These are phyloP conservation scores for Allophyes oxyacanthae DNA, from an alignment of 2,888 invertebrate species.

Conservation along the genomic window DNA sequence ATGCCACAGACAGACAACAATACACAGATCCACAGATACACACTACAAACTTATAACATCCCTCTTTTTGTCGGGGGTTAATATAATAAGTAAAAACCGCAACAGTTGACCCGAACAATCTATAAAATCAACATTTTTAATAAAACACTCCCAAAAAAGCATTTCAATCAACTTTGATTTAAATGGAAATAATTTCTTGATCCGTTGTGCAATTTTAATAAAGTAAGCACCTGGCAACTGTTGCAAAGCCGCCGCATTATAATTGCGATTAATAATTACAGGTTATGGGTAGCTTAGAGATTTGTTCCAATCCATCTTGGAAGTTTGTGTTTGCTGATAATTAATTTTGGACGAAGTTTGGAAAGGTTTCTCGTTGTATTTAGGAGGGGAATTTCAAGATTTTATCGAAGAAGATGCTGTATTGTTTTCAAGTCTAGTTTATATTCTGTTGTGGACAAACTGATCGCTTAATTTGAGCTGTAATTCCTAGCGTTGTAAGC, in stretches of 20 bases:
- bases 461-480: too few relatives aligned
- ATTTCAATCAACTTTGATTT: conserved; percentile 47
- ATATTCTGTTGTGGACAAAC: too few relatives aligned
- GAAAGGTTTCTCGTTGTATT: background rate
- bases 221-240: conserved; percentile 41
- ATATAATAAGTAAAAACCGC: too few relatives aligned
- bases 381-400: background rate
- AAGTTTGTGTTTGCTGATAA: conserved; percentile 28
- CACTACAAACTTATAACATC: too few relatives aligned
- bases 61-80: too few relatives aligned
- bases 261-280: conserved; percentile 54
- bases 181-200: conserved; percentile 42
- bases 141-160: conserved; percentile 40
- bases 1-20: too few relatives aligned
- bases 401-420: background rate
- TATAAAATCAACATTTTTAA: conserved; percentile 31
- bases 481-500: too few relatives aligned
- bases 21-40: too few relatives aligned
- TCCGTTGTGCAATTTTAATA: conserved; percentile 56
- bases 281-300: conserved; percentile 39
- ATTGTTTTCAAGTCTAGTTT: too few relatives aligned
- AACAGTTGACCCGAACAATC: background rate
- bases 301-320: conserved; percentile 39
- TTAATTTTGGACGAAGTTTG: conserved; percentile 33
- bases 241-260: conserved; percentile 31